Base-by-base conservation (phyloP, 2,888 invertebrate genomes). In the Drosophila tanythrix region DNA sequence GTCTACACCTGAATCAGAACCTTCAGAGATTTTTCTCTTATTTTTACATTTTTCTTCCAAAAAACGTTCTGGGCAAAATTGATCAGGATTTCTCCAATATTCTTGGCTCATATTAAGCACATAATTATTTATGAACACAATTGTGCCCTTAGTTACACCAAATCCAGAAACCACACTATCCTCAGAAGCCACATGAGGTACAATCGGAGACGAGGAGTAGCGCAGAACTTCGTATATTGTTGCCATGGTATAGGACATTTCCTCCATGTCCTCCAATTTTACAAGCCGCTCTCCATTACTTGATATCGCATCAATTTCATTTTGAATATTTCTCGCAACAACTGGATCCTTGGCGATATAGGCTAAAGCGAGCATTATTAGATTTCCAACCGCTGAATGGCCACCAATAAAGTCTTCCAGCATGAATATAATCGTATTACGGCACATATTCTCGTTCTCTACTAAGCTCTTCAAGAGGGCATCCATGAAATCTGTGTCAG, bases 391-490 rank as follows among this genome's bases (percentile, higher is more conserved):
- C 0, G 98, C 98, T 0, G 97, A 96, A 90, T 97, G 97, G 0
- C 98, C 98, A 0, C 98, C 98, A 4, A 98, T 93, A 84, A 98
- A 97, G 89, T 98, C 98, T 94, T 98, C 97, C 2, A 97, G 92
- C 94, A 97, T 97, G 88, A 95, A 97, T 48, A 97, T 95, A 6
- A 97, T 96, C 1, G 96, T 96, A 62, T 97, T 95, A 91, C 96
- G 95, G 43, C 95, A 95, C 31, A 97, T 94, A 55, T 87, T 83
- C 21, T 88, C 76, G 76, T 96, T 95, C 59, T 96, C 95, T 48
- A 94, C 94, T 0, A 97, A 90, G 65, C 96, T 96, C 76, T 95
- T 94, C 0, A 97, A 92, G 0, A 97, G 92, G 0, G 96, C 97
- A 89, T 97, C 97, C 0, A 97, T 95, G 90, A 97, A 97, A 81